Conservation (phyloP, 2,113 vertebrate species). For the Centropus unirufus region DNA sequence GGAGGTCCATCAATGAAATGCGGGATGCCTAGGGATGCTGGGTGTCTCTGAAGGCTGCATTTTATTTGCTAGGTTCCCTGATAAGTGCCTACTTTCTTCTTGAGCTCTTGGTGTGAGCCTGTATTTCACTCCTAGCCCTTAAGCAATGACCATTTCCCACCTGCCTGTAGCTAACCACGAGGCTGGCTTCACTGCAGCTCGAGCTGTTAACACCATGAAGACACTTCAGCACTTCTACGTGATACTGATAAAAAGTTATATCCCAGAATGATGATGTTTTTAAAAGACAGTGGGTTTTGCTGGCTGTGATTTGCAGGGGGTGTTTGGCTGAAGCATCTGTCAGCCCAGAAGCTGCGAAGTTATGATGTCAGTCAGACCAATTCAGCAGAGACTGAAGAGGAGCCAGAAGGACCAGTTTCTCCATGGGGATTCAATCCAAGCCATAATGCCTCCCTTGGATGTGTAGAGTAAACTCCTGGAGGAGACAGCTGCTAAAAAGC, state of each 20-base stretch:
- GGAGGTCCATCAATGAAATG: background rate
- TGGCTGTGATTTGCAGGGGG: background rate
- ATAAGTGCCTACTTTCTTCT: background rate
- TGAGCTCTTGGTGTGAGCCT: background rate
- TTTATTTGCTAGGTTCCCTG: background rate
- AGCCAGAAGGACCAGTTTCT: background rate
- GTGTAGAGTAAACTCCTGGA: background rate
- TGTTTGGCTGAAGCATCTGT: background rate
- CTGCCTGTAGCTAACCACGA: background rate
- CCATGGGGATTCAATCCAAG: background rate
- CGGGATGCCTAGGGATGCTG: background rate
- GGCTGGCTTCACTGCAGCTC: background rate
- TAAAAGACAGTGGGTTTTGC: background rate
- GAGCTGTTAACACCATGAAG: background rate
- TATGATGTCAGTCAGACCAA: background rate
- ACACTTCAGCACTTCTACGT: rapidly evolving
- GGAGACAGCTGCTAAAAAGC: background rate
- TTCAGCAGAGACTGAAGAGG: background rate
- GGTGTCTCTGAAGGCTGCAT: background rate
- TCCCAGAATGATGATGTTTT: background rate
- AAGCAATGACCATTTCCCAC: background rate
- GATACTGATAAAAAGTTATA: rapidly evolving
- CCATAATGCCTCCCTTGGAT: background rate
- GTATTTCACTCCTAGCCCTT: background rate
- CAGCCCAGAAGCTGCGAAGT: background rate